Base-by-base conservation (phyloP, 1,140 invertebrate genomes). In the Chlorops oryzae region DNA sequence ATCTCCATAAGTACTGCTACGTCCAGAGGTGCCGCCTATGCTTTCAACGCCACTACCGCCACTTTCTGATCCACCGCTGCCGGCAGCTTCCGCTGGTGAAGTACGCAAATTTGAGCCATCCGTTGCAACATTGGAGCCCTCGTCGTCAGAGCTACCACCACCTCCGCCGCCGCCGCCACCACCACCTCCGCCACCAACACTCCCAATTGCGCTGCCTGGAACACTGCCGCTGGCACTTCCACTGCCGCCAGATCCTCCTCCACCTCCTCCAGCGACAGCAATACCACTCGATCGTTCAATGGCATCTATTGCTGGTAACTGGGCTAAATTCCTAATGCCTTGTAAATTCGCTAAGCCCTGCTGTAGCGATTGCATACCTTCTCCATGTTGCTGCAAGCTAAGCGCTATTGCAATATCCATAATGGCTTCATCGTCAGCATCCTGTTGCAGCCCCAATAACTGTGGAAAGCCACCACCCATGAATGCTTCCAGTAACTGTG, bases 391-490 rank as follows among this genome's bases (percentile, higher is more conserved):
- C 69, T 96, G 92, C 3, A 98, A 77, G 59, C 92, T 96, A 1
- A 97, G 75, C 1, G 93, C 93, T 57, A 98, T 96, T 2, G 93
- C 94, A 50, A 98, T 78, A 73, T 96, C 92, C 20, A 97, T 90
- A 84, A 97, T 96, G 1, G 92, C 88, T 70, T 97, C 93, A 70
- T 96, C 93, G 68, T 95, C 92, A 3, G 89, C 90, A 73, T 96
- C 91, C 5, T 89, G 84, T 13, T 89, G 89, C 21, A 96, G 83
- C 60, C 94, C 90, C 1, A 94, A 73, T n/a, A 93, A 69, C 2
- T 85, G 83, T 9, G 81, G 82, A 53, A 87, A 87, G 42, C 76
- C 80, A 39, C 76, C 78, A 20, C 78, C 79, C 53, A 87, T 76
- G 25, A 87, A 75, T 0, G 85, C 87, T 73, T 92, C 89, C 0